Base-by-base conservation (phyloP, 2,797 vertebrate genomes). In the Rhinophrynus dorsalis region DNA sequence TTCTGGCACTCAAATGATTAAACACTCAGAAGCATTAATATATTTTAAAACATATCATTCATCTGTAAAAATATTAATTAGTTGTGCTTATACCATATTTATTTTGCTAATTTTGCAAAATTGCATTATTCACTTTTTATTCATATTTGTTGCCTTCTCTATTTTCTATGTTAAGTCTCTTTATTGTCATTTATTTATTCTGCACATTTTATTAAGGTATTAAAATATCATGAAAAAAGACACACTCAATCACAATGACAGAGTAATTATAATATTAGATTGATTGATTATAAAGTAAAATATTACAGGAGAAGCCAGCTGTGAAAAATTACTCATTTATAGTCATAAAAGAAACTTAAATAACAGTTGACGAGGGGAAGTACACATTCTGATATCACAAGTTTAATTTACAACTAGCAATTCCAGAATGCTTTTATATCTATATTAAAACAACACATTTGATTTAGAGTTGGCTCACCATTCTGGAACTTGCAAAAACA, bases 241-340 rank as follows among this genome's bases (percentile, higher is more conserved):
- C 29, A 47, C 30, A 42, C 48, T 37, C 37, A 10, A 38, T 55
- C 15, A 45, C 58, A 15, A 15, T 70, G 67, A 70, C 58, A 56
- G 67, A 56, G 38, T 45, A 70, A 70, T 70, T 70, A 70, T 70
- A 70, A 62, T 44, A 62, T 70, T 56, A 61, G 58, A 62, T 51
- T 70, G 66, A 68, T 68, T 68, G 67, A 70, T 62, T 70, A 62
- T 55, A 47, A 70, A 55, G 67, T 62, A 50, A 69, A 70, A 62
- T 70, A 62, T 62, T 50, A 48, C 38, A 50, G 44, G 26, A 55
- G 54, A 45, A 11, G 29, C 20, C 55, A 58, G 29, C 50, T 26
- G 58, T 44, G 37, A 70, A 37, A 45, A 55, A 70, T 70, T 11
- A 54, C 38, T 61, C 40, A 33, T 37, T 47, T 55, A 21, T 44